These are phyloP conservation scores for Charina bottae DNA, from an alignment of 2,113 vertebrate species.

Conservation along the genomic window DNA sequence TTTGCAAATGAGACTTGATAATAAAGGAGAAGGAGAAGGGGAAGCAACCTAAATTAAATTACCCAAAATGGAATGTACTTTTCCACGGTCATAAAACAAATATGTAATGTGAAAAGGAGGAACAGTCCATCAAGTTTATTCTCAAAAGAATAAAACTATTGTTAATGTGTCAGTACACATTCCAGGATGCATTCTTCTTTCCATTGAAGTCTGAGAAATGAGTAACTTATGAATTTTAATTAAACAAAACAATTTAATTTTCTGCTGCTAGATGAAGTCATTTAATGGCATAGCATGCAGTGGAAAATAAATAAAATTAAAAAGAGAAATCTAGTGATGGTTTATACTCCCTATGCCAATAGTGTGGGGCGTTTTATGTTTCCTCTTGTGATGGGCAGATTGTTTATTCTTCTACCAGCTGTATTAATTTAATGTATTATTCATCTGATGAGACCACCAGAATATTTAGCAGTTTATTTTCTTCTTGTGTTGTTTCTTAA, in stretches of 20 bases:
- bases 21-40: neutral
- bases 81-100: neutral
- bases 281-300: constrained; percentile 50
- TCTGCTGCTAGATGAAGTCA: constrained; percentile 66
- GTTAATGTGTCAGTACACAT: constrained; percentile 12
- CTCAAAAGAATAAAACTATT: neutral
- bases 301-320: constrained; percentile 8
- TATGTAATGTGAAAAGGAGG: neutral
- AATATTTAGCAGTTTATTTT: constrained; percentile 51
- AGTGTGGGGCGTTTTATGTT: constrained; percentile 41
- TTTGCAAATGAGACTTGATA: neutral
- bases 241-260: constrained; percentile 58
- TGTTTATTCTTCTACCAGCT: constrained; percentile 64
- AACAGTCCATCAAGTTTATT: neutral
- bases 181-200: constrained; percentile 52
- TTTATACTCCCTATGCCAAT: constrained; percentile 55
- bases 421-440: constrained; percentile 57
- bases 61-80: neutral
- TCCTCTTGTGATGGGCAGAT: constrained; percentile 46
- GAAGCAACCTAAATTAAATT: neutral
- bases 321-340: constrained; percentile 39
- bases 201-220: constrained; percentile 52
- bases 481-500: constrained; percentile 33
- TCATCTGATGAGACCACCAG: constrained; percentile 41
- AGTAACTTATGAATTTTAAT: constrained; percentile 50